Conservation (phyloP, 2,888 invertebrate species). For the Aromia moschata region DNA sequence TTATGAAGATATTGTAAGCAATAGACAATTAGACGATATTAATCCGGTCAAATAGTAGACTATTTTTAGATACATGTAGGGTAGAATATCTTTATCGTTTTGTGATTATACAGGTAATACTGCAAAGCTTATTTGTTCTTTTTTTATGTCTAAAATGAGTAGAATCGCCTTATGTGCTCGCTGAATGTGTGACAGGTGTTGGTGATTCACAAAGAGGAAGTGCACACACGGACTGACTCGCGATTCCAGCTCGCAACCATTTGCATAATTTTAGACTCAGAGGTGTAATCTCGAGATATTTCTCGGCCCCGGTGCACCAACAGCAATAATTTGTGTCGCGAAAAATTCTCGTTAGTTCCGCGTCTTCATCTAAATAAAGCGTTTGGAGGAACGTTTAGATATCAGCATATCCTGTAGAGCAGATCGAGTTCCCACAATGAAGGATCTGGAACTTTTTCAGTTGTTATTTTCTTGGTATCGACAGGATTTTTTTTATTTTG, state of each 20-base stretch:
- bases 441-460: too few species aligned
- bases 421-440: background rate
- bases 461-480: too few species aligned
- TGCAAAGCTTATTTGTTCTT: too few species aligned
- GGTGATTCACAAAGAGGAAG: background rate
- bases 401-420: background rate
- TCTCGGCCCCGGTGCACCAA: background rate
- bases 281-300: background rate
- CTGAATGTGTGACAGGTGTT: background rate
- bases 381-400: background rate
- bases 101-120: too few species aligned
- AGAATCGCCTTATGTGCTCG: too few species aligned
- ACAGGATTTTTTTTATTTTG: too few species aligned
- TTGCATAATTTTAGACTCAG: background rate
- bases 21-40: too few species aligned
- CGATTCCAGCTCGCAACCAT: background rate
- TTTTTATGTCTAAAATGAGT: too few species aligned
- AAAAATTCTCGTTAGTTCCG: background rate
- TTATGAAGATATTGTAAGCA: too few species aligned
- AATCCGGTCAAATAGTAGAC: too few species aligned
- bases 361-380: background rate
- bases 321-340: background rate
- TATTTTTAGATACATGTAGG: too few species aligned
- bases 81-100: too few species aligned
- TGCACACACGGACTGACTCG: background rate